phyloP scores from a whole-genome alignment of 2,797 vertebrate genomes.

The Acrossocheilus wenchowensis region DNA sequence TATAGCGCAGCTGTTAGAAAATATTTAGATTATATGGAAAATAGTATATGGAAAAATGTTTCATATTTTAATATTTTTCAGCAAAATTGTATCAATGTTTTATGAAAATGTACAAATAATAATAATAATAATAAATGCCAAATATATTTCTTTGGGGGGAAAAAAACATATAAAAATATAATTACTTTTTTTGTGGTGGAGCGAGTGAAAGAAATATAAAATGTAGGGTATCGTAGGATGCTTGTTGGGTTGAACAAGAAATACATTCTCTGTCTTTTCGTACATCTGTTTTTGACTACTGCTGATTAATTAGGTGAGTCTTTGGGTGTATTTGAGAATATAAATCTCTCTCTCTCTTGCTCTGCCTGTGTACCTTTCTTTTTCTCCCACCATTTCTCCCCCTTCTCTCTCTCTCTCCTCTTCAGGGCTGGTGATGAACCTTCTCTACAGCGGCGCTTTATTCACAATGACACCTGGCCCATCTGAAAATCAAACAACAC shows the following conservation, averaged over 20 bases:
- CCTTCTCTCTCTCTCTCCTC: slow-evolving; percentile 54
- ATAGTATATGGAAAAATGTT: no score
- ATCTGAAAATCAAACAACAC: slow-evolving; percentile 64
- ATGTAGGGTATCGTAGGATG: not conserved
- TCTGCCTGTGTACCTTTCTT: slow-evolving; percentile 5
- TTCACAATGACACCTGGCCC: slow-evolving; percentile 54
- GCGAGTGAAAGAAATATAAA: not conserved
- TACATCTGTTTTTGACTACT: slow-evolving; percentile 54
- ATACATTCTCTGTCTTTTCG: slow-evolving; percentile 9
- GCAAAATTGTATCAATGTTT: not conserved
- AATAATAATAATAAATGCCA: not conserved
- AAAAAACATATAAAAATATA: not conserved
- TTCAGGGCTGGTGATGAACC: slow-evolving; percentile 52
- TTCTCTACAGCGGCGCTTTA: slow-evolving; percentile 45
- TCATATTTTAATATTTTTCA: not conserved
- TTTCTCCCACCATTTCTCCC: slow-evolving; percentile 2
- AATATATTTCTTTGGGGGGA: not conserved
- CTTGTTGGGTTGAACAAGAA: not conserved
- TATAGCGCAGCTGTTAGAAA: not conserved
- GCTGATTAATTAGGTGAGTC: slow-evolving; percentile 33
- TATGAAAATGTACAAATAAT: not conserved
- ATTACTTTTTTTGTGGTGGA: not conserved
- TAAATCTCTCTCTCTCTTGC: not conserved
- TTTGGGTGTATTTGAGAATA: slow-evolving; percentile 35
- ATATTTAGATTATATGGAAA: not conserved